Conservation (phyloP, 2,888 invertebrate genomes). For the Sisyra nigra region DNA sequence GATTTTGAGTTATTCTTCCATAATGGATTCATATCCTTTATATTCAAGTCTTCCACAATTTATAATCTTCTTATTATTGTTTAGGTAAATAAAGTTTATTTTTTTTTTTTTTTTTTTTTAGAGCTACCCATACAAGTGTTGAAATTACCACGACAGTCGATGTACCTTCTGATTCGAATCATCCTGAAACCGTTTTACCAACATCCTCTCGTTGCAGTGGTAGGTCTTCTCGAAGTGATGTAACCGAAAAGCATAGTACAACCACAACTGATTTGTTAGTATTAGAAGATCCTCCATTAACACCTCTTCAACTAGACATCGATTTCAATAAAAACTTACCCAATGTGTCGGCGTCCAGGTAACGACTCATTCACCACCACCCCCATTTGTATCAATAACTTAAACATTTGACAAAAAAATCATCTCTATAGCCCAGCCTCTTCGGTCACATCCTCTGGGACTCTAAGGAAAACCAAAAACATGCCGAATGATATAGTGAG, state of each 20-base stretch:
- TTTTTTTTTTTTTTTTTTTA: conserved; percentile 30
- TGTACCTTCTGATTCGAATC: conserved; percentile 18
- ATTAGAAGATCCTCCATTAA: conserved; percentile 4
- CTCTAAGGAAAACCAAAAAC: conserved; percentile 28
- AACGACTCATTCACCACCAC: background rate
- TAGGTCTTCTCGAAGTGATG: conserved; percentile 2
- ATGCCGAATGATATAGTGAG: conserved; percentile 22
- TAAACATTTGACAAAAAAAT: background rate
- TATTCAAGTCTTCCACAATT: too few relatives aligned
- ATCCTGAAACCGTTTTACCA: background rate
- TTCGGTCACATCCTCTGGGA: conserved; percentile 3
- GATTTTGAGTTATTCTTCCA: too few relatives aligned
- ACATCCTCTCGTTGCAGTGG: conserved; percentile 8
- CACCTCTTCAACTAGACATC: conserved; percentile 2
- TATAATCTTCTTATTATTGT: too few relatives aligned
- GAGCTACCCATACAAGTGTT: conserved; percentile 37
- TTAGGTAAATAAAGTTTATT: too few relatives aligned
- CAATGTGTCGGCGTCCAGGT: background rate
- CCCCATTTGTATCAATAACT: background rate
- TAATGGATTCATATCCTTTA: too few relatives aligned
- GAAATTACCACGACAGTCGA: conserved; percentile 24
- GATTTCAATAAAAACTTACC: conserved; percentile 2
- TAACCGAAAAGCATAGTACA: conserved; percentile 19
- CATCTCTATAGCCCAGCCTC: background rate
- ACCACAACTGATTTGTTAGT: conserved; percentile 21